Evolutionary conservation across 2,113 vertebrate species (phyloP).

Genomic region (Enhydra lutris): DNA sequence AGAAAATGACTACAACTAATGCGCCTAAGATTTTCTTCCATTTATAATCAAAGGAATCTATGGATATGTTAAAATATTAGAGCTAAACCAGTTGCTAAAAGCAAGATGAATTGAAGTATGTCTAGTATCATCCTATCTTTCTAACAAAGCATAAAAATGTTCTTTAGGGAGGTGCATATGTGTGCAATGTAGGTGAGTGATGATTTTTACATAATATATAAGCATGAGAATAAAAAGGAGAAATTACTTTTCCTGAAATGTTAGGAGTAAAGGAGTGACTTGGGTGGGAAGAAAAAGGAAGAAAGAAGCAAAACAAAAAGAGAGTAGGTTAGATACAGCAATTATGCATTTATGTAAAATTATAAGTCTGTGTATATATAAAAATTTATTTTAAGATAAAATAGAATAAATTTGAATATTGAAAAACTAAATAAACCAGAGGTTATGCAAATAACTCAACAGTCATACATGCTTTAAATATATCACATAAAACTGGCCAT

Average conservation of each 20-base stretch:
- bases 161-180: background rate
- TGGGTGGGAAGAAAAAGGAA: background rate
- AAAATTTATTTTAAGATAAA: slow-evolving; percentile 15
- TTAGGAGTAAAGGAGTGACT: background rate
- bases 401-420: background rate
- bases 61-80: background rate
- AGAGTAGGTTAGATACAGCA: background rate
- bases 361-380: background rate
- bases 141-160: background rate
- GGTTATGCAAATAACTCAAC: background rate
- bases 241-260: background rate
- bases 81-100: background rate
- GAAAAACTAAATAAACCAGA: background rate
- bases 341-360: background rate
- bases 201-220: background rate
- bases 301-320: background rate
- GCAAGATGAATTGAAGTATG: background rate
- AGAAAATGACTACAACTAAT: slow-evolving; percentile 11
- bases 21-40: background rate
- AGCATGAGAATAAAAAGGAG: background rate
- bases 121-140: background rate
- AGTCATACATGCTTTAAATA: background rate
- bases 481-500: slow-evolving; percentile 32
- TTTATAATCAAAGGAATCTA: background rate
- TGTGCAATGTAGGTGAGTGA: background rate